phyloP scores from a whole-genome alignment of 2,113 vertebrate species.

The Hylia prasina region DNA sequence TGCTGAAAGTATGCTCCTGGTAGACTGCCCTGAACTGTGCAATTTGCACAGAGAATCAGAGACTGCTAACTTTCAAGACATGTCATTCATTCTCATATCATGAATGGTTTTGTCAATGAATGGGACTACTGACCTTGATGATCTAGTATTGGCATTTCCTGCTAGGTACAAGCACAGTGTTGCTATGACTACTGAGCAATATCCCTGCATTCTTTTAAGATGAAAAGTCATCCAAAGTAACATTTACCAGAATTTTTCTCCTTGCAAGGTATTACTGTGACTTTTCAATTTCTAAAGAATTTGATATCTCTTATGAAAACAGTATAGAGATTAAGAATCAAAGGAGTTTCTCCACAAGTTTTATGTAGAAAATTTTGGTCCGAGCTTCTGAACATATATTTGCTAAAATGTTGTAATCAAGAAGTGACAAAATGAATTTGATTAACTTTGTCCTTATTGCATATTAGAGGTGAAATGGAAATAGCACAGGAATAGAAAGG shows the following conservation, averaged over 20 bases:
- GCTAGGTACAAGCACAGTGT: neutral
- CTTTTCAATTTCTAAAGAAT: neutral
- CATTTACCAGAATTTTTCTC: neutral
- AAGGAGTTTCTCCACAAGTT: neutral
- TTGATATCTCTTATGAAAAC: neutral
- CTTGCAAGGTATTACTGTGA: neutral
- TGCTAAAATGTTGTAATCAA: neutral
- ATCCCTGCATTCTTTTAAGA: neutral
- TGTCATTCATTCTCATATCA: conserved; percentile 45
- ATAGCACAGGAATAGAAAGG: neutral
- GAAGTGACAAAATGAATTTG: neutral
- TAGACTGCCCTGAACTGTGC: conserved; percentile 36
- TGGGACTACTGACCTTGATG: conserved; percentile 1
- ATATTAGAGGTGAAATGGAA: neutral
- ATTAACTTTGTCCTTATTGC: neutral
- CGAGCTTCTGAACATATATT: neutral
- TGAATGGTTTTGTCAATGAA: conserved; percentile 36
- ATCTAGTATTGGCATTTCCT: conserved; percentile 4
- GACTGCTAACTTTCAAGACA: neutral
- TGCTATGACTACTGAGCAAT: neutral
- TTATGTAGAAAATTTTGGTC: neutral
- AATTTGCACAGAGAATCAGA: conserved; percentile 5
- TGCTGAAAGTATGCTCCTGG: conserved; percentile 27
- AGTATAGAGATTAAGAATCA: neutral
- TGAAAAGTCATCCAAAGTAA: neutral